A percentile compares a stretch with the other conserved stretches of the same genome.
phyloP scores from a whole-genome alignment of 2,113 vertebrate species.

The Salminus brasiliensis region DNA sequence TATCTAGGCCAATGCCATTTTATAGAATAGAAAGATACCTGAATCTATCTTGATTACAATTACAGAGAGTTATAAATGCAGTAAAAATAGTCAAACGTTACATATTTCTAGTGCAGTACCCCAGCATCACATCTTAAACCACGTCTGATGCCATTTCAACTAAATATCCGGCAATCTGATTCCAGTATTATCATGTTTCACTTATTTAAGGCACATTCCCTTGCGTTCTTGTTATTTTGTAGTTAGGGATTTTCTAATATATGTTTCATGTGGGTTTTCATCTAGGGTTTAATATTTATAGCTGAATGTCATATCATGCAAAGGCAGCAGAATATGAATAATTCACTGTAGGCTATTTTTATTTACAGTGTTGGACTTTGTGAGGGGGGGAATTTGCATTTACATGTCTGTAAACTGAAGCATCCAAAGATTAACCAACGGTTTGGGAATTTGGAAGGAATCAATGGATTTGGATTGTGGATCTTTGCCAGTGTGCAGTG shows the following conservation, averaged over 20 bases:
- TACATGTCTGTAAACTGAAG: not conserved
- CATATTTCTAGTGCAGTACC: too few species aligned
- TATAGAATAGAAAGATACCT: too few species aligned
- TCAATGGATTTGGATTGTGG: conserved; percentile 2
- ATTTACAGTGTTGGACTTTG: conserved; percentile 11
- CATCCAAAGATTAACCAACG: conserved; percentile 5
- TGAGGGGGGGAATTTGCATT: not conserved
- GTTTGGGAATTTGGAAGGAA: not conserved
- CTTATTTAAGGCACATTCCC: not conserved
- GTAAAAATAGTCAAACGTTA: too few species aligned
- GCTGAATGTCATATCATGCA: conserved; percentile 1
- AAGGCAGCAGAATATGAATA: conserved; percentile 10
- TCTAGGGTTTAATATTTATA: conserved; percentile 5
- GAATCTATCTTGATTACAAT: too few species aligned
- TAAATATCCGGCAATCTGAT: too few species aligned
- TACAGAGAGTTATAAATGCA: too few species aligned
- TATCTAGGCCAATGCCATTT: too few species aligned
- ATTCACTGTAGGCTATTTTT: conserved; percentile 1
- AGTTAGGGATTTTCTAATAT: not conserved
- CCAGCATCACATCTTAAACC: too few species aligned
- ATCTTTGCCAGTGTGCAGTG: not conserved
- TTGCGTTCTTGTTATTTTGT: not conserved
- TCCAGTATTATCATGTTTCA: too few species aligned
- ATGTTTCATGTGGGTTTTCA: too few species aligned
- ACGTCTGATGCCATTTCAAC: too few species aligned